Percentiles rank a stretch among this genome's conserved stretches.
These are phyloP conservation scores for Brassicogethes aeneus DNA, from an alignment of 2,888 invertebrate genomes.

Conservation along the genomic window DNA sequence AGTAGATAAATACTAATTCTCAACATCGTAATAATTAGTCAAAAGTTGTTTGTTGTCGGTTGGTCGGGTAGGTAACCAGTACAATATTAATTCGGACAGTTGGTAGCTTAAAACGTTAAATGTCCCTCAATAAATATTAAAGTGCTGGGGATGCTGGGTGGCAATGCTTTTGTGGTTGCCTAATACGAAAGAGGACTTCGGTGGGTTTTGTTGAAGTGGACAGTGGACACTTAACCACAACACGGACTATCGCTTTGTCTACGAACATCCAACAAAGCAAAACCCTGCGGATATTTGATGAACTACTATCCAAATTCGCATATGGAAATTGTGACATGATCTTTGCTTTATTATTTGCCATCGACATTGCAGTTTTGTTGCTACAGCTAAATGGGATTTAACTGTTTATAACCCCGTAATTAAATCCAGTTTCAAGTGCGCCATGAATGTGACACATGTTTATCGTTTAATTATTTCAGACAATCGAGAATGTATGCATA, in stretches of 20 bases:
- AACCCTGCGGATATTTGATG: conserved; percentile 18
- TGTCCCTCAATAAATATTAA: not conserved
- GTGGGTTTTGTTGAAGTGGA: conserved; percentile 19
- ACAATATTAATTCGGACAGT: not conserved
- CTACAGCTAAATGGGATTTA: not conserved
- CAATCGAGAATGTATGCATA: too few relatives aligned
- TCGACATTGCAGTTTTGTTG: too few relatives aligned
- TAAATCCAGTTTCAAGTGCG: too few relatives aligned
- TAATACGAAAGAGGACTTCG: conserved; percentile 13
- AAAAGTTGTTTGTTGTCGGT: too few relatives aligned
- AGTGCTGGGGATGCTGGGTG: conserved; percentile 1
- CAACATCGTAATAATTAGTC: too few relatives aligned
- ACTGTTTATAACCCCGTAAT: not conserved
- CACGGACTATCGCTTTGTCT: conserved; percentile 23
- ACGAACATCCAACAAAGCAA: conserved; percentile 13
- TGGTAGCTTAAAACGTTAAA: not conserved
- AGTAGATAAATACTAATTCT: too few relatives aligned
- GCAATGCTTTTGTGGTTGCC: not conserved
- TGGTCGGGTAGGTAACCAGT: too few relatives aligned
- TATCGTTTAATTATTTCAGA: too few relatives aligned
- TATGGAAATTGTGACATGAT: conserved; percentile 1
- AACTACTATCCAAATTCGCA: conserved; percentile 4
- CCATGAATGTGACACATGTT: too few relatives aligned
- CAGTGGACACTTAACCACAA: conserved; percentile 22
- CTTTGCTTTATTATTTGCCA: not conserved